Conservation (phyloP, 1,140 invertebrate genomes). For the Contarinia nasturtii region DNA sequence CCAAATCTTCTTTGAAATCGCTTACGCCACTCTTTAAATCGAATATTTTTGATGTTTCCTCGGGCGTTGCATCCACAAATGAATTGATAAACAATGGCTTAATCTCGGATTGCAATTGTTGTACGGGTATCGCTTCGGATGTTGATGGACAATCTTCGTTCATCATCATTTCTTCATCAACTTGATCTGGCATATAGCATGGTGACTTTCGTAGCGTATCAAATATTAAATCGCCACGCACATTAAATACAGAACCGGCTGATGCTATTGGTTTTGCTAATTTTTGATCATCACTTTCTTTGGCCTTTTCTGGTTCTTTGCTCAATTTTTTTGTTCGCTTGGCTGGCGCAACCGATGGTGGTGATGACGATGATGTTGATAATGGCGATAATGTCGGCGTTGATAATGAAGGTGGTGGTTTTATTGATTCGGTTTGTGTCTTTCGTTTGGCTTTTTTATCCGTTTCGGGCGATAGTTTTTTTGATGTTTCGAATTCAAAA, state of each 20-base stretch:
- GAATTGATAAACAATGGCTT: background rate
- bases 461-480: slow-evolving; percentile 9
- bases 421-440: background rate
- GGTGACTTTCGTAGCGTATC: slow-evolving; percentile 20
- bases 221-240: slow-evolving; percentile 7
- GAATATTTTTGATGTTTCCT: slow-evolving; percentile 15
- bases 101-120: slow-evolving; percentile 12
- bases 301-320: background rate
- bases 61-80: slow-evolving; percentile 6
- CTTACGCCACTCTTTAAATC: slow-evolving; percentile 15
- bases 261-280: slow-evolving; percentile 1
- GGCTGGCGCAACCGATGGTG: background rate
- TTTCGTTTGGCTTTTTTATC: slow-evolving; percentile 7
- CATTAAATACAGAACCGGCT: slow-evolving; percentile 5
- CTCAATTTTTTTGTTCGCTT: slow-evolving; percentile 4
- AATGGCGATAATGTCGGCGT: slow-evolving; percentile 10
- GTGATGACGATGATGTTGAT: no score
- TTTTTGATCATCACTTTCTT: slow-evolving; percentile 3
- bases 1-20: slow-evolving; percentile 19
- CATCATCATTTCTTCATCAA: slow-evolving; percentile 11
- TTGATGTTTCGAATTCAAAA: slow-evolving; percentile 49
- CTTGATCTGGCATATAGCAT: slow-evolving; percentile 21
- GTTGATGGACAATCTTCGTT: no score
- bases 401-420: background rate
- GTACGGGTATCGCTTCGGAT: background rate